phyloP scores from a whole-genome alignment of 2,888 invertebrate genomes.

The Synergus gifuensis region DNA sequence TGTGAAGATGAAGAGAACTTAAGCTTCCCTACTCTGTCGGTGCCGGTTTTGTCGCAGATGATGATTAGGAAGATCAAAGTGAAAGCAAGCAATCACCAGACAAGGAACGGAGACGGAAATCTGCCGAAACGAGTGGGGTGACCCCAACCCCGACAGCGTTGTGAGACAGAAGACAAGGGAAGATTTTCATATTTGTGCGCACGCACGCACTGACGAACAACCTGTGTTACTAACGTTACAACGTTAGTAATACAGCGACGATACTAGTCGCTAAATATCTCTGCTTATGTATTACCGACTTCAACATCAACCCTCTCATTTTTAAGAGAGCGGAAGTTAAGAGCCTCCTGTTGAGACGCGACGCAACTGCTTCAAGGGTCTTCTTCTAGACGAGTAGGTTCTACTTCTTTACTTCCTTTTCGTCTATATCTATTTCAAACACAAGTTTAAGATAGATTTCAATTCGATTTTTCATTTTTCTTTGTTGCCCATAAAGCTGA shows the following conservation, averaged over 20 bases:
- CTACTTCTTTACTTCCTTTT: constrained; percentile 45
- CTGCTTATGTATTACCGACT: constrained; percentile 17
- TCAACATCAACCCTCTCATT: constrained; percentile 51
- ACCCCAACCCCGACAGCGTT: constrained; percentile 37
- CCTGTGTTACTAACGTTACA: constrained; percentile 9
- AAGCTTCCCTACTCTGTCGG: constrained; percentile 44
- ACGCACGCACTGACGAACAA: constrained; percentile 28
- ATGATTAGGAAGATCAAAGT: constrained; percentile 74
- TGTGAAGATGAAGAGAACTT: constrained; percentile 54
- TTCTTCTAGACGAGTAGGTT: constrained; percentile 55
- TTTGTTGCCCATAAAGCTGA: too few species aligned
- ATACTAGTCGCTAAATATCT: constrained; percentile 53
- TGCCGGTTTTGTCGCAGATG: constrained; percentile 54
- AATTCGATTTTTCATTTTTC: neutral
- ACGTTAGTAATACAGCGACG: neutral
- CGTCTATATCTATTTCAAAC: constrained; percentile 7
- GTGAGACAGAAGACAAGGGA: constrained; percentile 38
- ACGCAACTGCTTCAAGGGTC: constrained; percentile 67
- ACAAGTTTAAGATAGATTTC: neutral
- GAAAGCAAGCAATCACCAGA: constrained; percentile 71
- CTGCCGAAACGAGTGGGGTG: constrained; percentile 48
- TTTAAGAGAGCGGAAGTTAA: constrained; percentile 60
- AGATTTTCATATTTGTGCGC: constrained; percentile 25
- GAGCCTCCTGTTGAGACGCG: constrained; percentile 71
- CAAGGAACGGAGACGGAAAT: constrained; percentile 56